phyloP scores from a whole-genome alignment of 2,113 vertebrate genomes.

The Hippolais icterina region DNA sequence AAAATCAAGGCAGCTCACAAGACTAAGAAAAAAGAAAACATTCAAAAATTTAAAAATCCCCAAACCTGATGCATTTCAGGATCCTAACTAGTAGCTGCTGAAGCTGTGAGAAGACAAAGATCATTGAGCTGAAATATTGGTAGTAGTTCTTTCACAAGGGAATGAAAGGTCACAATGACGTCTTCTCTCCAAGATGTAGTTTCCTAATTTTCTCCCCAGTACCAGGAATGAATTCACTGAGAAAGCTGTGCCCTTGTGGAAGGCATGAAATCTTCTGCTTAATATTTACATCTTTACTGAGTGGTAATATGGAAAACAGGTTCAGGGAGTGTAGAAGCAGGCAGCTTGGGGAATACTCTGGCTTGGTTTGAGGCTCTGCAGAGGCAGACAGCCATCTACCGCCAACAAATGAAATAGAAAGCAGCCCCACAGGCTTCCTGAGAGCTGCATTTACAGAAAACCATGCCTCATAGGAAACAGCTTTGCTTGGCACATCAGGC shows the following conservation, averaged over 20 bases:
- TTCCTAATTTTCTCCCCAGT: slow-evolving; percentile 61
- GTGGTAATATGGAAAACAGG: slow-evolving; percentile 7
- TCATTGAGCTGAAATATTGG: slow-evolving; percentile 62
- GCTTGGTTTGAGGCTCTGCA: not conserved
- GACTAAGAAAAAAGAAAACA: not conserved
- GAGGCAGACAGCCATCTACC: slow-evolving; percentile 70
- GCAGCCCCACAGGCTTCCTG: not conserved
- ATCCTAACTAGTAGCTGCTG: slow-evolving; percentile 4
- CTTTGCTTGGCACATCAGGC: not conserved
- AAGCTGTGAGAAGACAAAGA: slow-evolving; percentile 59
- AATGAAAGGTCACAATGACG: slow-evolving; percentile 58
- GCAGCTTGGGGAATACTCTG: slow-evolving; percentile 26
- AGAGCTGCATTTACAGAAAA: not conserved
- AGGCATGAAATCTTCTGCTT: slow-evolving; percentile 59
- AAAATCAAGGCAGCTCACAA: not conserved
- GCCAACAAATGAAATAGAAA: not conserved
- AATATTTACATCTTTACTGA: slow-evolving; percentile 61
- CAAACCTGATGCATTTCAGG: not conserved
- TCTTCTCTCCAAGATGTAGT: slow-evolving; percentile 57
- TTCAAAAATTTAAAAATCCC: not conserved
- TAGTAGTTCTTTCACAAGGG: slow-evolving; percentile 36
- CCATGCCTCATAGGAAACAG: not conserved
- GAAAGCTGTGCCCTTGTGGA: slow-evolving; percentile 58
- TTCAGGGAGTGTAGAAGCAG: not conserved
- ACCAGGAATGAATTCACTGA: slow-evolving; percentile 35